These are phyloP conservation scores for Periophthalmodon schlosseri DNA, from an alignment of 2,113 vertebrate genomes.

Conservation along the genomic window DNA sequence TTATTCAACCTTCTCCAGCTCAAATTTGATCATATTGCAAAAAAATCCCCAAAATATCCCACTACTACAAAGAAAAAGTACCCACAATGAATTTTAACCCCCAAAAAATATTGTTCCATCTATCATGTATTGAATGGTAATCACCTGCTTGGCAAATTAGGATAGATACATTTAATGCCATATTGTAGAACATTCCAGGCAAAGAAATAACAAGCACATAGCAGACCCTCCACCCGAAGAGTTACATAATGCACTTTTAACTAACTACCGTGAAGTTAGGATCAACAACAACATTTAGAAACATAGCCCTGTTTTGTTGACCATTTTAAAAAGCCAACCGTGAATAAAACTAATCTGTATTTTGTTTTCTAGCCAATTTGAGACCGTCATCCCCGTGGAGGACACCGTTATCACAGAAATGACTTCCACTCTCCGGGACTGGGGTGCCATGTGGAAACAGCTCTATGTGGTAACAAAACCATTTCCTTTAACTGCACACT, in stretches of 20 bases:
- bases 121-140: no score
- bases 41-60: no score
- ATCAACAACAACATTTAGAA: neutral
- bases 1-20: no score
- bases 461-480: conserved; percentile 89
- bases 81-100: no score
- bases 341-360: neutral
- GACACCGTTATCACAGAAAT: conserved; percentile 99
- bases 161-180: neutral
- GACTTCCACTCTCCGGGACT: conserved; percentile 96
- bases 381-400: conserved; percentile 94
- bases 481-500: conserved; percentile 9
- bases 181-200: neutral
- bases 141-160: neutral
- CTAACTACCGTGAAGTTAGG: neutral
- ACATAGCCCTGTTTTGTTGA: neutral
- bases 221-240: no score
- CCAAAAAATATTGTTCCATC: no score
- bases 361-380: conserved; percentile 87
- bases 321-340: neutral
- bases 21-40: no score
- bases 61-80: no score
- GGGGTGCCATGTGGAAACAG: conserved; percentile 98
- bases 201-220: neutral
- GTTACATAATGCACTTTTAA: neutral